Evolutionary conservation across 2,113 vertebrate species (phyloP).

Genomic region (Rutilus rutilus): DNA sequence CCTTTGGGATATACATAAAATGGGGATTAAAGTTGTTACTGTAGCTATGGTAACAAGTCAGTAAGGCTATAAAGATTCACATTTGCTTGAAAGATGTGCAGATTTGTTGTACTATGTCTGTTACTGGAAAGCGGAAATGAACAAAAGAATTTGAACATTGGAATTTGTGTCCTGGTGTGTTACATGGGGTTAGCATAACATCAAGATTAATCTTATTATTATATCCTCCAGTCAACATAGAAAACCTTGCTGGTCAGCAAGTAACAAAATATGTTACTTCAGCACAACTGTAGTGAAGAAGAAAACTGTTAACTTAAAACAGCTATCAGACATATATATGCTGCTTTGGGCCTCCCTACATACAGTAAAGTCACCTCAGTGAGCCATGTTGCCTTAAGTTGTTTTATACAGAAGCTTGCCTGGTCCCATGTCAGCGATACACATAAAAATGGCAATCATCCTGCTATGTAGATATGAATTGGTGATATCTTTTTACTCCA

Average conservation of each 20-base stretch:
- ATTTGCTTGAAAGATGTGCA: neutral
- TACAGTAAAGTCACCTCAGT: neutral
- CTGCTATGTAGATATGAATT: neutral
- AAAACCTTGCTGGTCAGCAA: neutral
- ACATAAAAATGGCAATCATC: neutral
- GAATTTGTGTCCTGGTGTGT: neutral
- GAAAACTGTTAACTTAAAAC: neutral
- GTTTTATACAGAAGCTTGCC: neutral
- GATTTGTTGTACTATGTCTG: neutral
- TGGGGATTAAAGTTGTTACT: neutral
- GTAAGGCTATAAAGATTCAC: neutral
- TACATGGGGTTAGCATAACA: neutral
- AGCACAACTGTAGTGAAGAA: slow-evolving; percentile 1
- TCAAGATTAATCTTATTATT: neutral
- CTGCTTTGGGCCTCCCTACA: neutral
- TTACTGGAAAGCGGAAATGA: neutral
- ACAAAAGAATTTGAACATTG: neutral
- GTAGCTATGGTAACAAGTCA: neutral
- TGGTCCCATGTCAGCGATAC: neutral
- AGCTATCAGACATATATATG: neutral
- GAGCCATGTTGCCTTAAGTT: neutral
- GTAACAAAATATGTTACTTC: neutral
- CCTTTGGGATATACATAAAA: neutral
- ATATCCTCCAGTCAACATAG: slow-evolving; percentile 7
- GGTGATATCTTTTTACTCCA: neutral